Conservation (phyloP, 2,888 invertebrate species). For the Caenorhabditis plicata region DNA sequence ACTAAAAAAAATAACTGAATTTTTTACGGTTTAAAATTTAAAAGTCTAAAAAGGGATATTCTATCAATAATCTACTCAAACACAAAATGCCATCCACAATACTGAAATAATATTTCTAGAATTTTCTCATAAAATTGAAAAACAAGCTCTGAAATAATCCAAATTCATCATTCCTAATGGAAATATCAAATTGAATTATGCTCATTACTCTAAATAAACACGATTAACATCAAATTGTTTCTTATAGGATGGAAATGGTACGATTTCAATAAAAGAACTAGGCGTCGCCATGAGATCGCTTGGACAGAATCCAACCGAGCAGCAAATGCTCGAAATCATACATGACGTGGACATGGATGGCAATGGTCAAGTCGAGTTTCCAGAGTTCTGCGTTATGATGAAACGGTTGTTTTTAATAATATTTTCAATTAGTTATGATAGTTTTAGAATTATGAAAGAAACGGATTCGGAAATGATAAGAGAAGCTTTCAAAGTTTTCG, state of each 20-base stretch:
- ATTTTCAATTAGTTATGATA: too few relatives aligned
- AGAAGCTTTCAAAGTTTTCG: slow-evolving; percentile 62
- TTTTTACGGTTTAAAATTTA: too few relatives aligned
- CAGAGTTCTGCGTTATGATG: slow-evolving; percentile 58
- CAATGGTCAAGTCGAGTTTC: slow-evolving; percentile 54
- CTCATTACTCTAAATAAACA: too few relatives aligned
- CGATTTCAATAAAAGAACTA: slow-evolving; percentile 46
- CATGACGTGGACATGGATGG: slow-evolving; percentile 51
- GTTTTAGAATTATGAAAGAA: slow-evolving; percentile 59
- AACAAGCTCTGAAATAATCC: not conserved
- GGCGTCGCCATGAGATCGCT: slow-evolving; percentile 46
- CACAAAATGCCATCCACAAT: too few relatives aligned
- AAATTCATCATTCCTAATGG: too few relatives aligned
- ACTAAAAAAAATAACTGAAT: too few relatives aligned
- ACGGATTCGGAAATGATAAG: slow-evolving; percentile 63
- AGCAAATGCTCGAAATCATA: slow-evolving; percentile 52
- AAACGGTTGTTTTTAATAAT: slow-evolving; percentile 30
- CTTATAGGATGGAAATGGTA: slow-evolving; percentile 42
- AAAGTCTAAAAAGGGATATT: too few relatives aligned
- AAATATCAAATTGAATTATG: too few relatives aligned
- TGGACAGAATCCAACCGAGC: slow-evolving; percentile 50
- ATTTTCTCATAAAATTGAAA: not conserved
- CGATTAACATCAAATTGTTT: not conserved
- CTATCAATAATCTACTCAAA: too few relatives aligned
- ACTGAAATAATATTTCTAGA: not conserved